These are phyloP conservation scores for Embiotoca jacksoni DNA, from an alignment of 2,113 vertebrate genomes.

Conservation along the genomic window DNA sequence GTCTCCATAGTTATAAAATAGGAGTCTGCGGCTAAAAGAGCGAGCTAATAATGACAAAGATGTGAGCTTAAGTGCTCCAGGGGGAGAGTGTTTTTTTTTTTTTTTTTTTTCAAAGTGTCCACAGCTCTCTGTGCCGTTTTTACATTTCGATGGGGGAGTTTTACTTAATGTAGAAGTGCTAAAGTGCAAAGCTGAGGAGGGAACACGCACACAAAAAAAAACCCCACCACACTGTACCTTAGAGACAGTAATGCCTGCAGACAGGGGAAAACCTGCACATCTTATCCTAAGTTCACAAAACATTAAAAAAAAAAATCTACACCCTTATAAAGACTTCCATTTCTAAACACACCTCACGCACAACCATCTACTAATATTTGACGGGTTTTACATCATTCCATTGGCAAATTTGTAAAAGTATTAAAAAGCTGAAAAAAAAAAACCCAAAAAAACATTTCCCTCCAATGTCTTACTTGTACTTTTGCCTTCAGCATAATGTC, in stretches of 20 bases:
- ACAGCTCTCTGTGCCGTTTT: slow-evolving; percentile 37
- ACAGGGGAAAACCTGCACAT: slow-evolving; percentile 34
- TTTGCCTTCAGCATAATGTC: slow-evolving; percentile 18
- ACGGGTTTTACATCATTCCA: slow-evolving; percentile 1
- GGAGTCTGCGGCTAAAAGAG: slow-evolving; percentile 35
- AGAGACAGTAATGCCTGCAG: neutral
- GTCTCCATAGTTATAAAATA: slow-evolving; percentile 38
- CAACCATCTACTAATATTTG: slow-evolving; percentile 14
- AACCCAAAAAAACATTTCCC: neutral
- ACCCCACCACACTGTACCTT: too few species aligned
- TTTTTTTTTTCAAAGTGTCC: slow-evolving; percentile 43
- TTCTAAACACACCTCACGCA: neutral
- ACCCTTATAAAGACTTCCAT: neutral
- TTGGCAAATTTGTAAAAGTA: neutral
- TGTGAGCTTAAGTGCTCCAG: slow-evolving; percentile 52
- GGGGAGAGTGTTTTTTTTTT: slow-evolving; percentile 19
- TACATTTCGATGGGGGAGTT: slow-evolving; percentile 45
- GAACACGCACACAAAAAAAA: neutral
- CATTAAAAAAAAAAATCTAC: neutral
- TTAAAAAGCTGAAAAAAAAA: slow-evolving; percentile 14
- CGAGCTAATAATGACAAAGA: slow-evolving; percentile 63
- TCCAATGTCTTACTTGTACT: slow-evolving; percentile 10
- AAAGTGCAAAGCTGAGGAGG: slow-evolving; percentile 51
- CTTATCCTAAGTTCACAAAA: neutral
- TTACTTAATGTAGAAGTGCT: slow-evolving; percentile 49